Evolutionary conservation across 2,888 invertebrate genomes (phyloP).

Genomic region (Phyllotreta striolata): DNA sequence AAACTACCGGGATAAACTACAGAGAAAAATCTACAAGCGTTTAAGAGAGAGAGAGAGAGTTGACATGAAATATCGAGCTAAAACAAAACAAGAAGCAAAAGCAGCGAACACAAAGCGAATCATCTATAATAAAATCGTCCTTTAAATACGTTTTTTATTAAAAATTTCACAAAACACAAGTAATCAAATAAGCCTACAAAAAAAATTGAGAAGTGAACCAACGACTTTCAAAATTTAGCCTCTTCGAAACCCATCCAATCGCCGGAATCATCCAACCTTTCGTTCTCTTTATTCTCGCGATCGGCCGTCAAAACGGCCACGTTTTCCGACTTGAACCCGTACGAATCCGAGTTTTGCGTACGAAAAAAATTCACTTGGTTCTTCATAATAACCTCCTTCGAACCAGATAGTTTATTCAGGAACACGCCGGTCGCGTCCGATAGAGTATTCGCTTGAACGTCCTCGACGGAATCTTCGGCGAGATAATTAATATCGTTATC

Average conservation of each 20-base stretch:
- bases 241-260: constrained; percentile 59
- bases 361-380: constrained; percentile 53
- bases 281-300: constrained; percentile 47
- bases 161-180: too few species aligned
- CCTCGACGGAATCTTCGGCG: not conserved
- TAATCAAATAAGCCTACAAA: constrained; percentile 7
- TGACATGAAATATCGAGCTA: too few species aligned
- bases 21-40: too few species aligned
- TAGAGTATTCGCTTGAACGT: constrained; percentile 8
- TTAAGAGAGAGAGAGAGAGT: too few species aligned
- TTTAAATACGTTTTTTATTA: too few species aligned
- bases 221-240: constrained; percentile 56
- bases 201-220: constrained; percentile 21
- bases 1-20: too few species aligned
- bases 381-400: constrained; percentile 48
- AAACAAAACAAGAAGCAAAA: too few species aligned
- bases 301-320: constrained; percentile 43
- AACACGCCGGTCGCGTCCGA: constrained; percentile 31
- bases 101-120: too few species aligned
- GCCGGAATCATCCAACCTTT: constrained; percentile 44
- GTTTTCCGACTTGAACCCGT: constrained; percentile 49
- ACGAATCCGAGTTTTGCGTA: constrained; percentile 43
- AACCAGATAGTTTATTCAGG: constrained; percentile 42
- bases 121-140: too few species aligned
- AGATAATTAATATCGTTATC: too few species aligned